Base-by-base conservation (phyloP, 2,113 vertebrate genomes). In the Hypanus sabinus region DNA sequence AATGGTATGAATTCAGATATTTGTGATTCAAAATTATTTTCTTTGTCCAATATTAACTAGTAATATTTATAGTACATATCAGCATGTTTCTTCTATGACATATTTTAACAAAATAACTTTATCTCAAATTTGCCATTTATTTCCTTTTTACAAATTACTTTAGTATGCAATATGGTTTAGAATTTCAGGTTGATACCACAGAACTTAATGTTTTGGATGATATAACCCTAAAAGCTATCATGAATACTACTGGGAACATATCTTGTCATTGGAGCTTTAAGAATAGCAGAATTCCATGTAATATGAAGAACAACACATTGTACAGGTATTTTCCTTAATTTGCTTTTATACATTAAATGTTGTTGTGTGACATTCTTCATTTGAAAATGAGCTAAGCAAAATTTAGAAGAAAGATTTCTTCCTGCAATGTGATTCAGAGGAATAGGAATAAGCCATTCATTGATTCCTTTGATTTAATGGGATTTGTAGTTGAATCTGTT, bases 141-240 rank as follows among this genome's bases (percentile, higher is more conserved):
- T 87, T 87, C 27, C 81, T 90, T 90, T 90, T 18, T 14, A 90
- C 85, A 20, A 14, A 33, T n/a, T 16, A 79, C n/a, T 36, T 90
- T 65, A n/a, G 33, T 33, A 0, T 20, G n/a, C 14, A 33, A 65
- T 90, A 33, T 90, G 60, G 65, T 62, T 90, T 73, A 93, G 91
- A 73, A 55, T 93, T 93, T 93, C 91, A 93, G 91, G 68, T 93
- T 93, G 73, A 93, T 75, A 36, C 55, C 33, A 94, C 96, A 79
- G 95, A 96, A 94, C 95, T 95, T 65, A 94, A 95, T 91, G 6
- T 96, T 60, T 95, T 96, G 95, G 95, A 96, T 94, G 95, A 96
- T 71, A 55, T 94, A 76, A 94, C 95, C 94, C 88, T 96, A 94
- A 95, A 94, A 95, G 94, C 96, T 33, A 93, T 95, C 94, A 95